Base-by-base conservation (phyloP, 1,140 invertebrate species). In the Conopomorpha cramerella region DNA sequence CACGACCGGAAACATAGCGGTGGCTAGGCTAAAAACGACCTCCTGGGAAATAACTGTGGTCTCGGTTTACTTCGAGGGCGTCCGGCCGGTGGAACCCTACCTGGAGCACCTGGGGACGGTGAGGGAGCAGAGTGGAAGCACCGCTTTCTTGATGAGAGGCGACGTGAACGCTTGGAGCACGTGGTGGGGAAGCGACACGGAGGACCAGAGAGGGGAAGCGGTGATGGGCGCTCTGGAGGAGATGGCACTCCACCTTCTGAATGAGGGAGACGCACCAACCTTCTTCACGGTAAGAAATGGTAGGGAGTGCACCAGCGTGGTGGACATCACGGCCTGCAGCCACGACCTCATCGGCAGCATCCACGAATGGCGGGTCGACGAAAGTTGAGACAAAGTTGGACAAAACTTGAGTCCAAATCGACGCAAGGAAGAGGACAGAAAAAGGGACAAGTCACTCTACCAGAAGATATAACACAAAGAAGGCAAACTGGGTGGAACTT, bases 181-280 rank as follows among this genome's bases (percentile, higher is more conserved):
- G n/a, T n/a, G n/a, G n/a, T n/a, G n/a, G n/a, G n/a, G n/a, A n/a
- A n/a, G n/a, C n/a, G n/a, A n/a, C n/a, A n/a, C n/a, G n/a, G n/a
- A n/a, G n/a, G 31, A 55, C 30, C 36, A 42, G 0, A 38, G 48
- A 6, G 55, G 51, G 1, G 33, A 19, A 1, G 38, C 17, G 4
- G 39, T 39, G 8, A 13, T 3, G 16, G 6, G 34, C 0, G 43
- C 43, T 27, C 30, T 51, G 1, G 29, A 45, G 4, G 45, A 55
- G n/a, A 39, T 43, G 28, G 30, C 44, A 0, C 15, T 50, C 3
- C 40, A 58, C 1, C 43, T 55, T 4, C 33, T 58, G 0, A 55
- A 50, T 38, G 18, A 23, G 0, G 46, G 51, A 15, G 23, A 43
- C 1, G 46, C 37, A 6, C 50, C 53, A 13, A 51, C 49, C 3